Percentiles rank a stretch among this genome's conserved stretches.
phyloP scores from a whole-genome alignment of 2,113 vertebrate species.

The Pristiophorus japonicus region DNA sequence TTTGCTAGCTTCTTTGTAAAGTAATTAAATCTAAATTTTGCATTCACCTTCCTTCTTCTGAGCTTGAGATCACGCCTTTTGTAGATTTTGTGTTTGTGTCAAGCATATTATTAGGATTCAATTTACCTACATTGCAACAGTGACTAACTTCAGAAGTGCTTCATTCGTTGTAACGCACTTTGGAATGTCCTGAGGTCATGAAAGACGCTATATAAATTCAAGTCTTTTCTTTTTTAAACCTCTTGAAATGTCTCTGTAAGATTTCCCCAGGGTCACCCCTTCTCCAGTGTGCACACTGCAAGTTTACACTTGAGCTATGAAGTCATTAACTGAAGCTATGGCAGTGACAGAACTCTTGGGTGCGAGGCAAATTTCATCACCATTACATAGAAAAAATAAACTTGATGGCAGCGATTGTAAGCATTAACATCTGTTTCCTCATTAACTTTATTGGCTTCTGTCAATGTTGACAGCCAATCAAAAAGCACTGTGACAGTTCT shows the following conservation, averaged over 20 bases:
- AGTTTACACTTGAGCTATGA: background rate
- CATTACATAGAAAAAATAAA: background rate
- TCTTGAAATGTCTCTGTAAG: too few species aligned
- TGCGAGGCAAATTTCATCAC: background rate
- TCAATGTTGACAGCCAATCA: background rate
- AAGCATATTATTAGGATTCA: too few species aligned
- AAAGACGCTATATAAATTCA: too few species aligned
- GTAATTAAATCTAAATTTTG: background rate
- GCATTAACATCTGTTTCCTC: conserved; percentile 17
- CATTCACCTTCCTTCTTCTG: background rate
- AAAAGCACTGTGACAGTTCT: background rate
- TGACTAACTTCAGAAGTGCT: too few species aligned
- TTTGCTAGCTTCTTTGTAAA: background rate
- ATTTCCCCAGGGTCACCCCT: too few species aligned
- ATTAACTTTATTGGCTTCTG: background rate
- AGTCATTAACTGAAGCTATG: background rate
- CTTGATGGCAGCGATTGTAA: background rate
- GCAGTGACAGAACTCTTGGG: background rate
- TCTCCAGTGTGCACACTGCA: too few species aligned
- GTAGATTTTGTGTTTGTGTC: too few species aligned
- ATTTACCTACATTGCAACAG: too few species aligned
- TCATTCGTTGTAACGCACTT: too few species aligned
- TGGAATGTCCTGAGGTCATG: too few species aligned
- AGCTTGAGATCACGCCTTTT: background rate
- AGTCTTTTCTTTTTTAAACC: too few species aligned